Base-by-base conservation (phyloP, 1,140 invertebrate genomes). In the Brachionus paranguensis region DNA sequence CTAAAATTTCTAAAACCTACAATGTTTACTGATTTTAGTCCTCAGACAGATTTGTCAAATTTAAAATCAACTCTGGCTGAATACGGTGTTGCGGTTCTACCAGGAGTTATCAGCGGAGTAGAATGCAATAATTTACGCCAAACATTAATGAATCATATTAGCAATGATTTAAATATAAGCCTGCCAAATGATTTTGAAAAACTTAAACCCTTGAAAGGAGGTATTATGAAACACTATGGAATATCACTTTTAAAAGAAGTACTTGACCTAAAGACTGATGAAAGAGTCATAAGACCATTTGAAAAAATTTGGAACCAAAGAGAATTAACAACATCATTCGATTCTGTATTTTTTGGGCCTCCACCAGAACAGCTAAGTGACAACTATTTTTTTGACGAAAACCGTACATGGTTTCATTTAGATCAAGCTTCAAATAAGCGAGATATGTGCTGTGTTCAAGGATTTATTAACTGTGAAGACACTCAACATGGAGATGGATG, bases 401-500 rank as follows among this genome's bases (percentile, higher is more conserved):
- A 81, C 4, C 20, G 60, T 14, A 81, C 64, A 53, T 79, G 24
- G 50, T 79, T 81, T 47, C 78, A 81, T 68, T 43, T 68, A 14
- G 78, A 81, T 27, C 78, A 81, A 81, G 20, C 78, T 8, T 81
- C 78, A n/a, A 64, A 68, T 45, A 60, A 68, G 33, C 20, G 43
- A 17, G 20, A 60, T 68, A 47, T 64, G 24, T 60, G 50, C 27
- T 81, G 78, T 68, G 64, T 81, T 29, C 78, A 81, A 81, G 50
- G 50, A 17, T 81, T 81, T 68, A 81, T 81, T 12, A 81, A 68
- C 37, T 68, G 27, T 6, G 78, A 81, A 47, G 53, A 81, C 12
- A 64, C 64, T 14, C 33, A 81, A 81, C n/a, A 29, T 68, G 78
- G 78, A 45, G 78, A 81, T 33, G 78, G 53, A 24, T 81, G 78